Percentiles rank a stretch among this genome's conserved stretches.
phyloP scores from a whole-genome alignment of 2,888 invertebrate genomes.

The Coleophora flavipennella region DNA sequence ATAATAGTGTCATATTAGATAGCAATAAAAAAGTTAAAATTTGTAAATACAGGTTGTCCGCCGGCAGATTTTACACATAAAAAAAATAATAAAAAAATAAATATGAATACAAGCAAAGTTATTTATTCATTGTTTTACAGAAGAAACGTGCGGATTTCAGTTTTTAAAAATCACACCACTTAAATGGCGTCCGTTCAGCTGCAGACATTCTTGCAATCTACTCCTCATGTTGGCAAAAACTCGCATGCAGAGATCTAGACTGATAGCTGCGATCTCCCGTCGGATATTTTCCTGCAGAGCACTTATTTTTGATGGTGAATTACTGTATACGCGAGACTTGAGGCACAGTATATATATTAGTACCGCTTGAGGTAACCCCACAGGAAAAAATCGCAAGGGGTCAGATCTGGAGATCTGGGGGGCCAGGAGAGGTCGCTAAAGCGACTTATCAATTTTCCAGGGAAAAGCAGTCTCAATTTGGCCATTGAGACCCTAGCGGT shows the following conservation, averaged over 20 bases:
- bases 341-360: too few relatives aligned
- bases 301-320: constrained; percentile 9
- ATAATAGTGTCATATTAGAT: too few relatives aligned
- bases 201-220: constrained; percentile 7
- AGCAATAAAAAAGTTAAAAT: too few relatives aligned
- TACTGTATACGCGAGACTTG: constrained; percentile 9
- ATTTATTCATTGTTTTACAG: too few relatives aligned
- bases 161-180: too few relatives aligned
- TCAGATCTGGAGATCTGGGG: too few relatives aligned
- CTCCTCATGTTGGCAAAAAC: constrained; percentile 8
- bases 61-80: too few relatives aligned
- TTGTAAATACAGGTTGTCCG: too few relatives aligned
- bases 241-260: constrained; percentile 6
- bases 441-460: too few relatives aligned
- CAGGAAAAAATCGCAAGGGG: constrained; percentile 7
- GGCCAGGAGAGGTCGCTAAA: constrained; percentile 10
- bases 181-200: constrained; percentile 2
- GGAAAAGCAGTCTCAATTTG: constrained; percentile 5
- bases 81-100: too few relatives aligned
- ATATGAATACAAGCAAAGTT: too few relatives aligned
- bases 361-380: constrained; percentile 9
- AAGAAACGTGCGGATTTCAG: too few relatives aligned
- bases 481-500: constrained; percentile 4
- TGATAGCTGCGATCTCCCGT: constrained; percentile 12
- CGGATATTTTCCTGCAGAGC: constrained; percentile 13